Evolutionary conservation across 2,797 vertebrate species (phyloP).

Genomic region (Pachyuromys duprasi): DNA sequence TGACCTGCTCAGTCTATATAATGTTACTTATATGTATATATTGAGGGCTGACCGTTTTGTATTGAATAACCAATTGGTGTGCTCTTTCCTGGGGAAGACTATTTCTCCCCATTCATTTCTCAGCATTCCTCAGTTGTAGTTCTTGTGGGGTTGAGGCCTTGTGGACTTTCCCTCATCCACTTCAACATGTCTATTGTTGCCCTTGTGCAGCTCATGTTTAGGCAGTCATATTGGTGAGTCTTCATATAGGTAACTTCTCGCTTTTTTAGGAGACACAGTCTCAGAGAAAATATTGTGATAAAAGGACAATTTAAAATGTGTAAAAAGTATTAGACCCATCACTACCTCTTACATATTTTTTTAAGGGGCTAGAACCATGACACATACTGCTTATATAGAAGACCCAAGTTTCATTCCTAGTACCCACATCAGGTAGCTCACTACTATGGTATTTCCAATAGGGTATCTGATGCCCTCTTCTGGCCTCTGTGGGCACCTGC

Average conservation of each 20-base stretch:
- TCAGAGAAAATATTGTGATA: not conserved
- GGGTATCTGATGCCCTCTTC: not conserved
- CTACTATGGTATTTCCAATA: not conserved
- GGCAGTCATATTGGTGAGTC: not conserved
- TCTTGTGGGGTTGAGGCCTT: not conserved
- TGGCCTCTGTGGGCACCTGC: too few species aligned
- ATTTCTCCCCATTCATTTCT: not conserved
- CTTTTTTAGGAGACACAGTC: not conserved
- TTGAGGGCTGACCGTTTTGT: not conserved
- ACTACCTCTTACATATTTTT: not conserved
- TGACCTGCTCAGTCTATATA: not conserved
- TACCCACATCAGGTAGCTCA: not conserved
- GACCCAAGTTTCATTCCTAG: not conserved
- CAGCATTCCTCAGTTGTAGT: not conserved
- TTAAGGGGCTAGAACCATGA: not conserved
- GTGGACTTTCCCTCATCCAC: not conserved
- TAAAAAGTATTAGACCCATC: not conserved
- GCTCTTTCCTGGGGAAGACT: not conserved
- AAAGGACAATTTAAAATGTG: conserved; percentile 13
- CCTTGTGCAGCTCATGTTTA: not conserved
- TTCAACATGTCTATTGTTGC: not conserved
- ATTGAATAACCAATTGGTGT: not conserved
- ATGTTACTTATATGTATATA: not conserved
- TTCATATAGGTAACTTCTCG: not conserved
- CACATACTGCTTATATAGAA: not conserved